Conservation (phyloP, 2,113 vertebrate species). For the Notothenia coriiceps region DNA sequence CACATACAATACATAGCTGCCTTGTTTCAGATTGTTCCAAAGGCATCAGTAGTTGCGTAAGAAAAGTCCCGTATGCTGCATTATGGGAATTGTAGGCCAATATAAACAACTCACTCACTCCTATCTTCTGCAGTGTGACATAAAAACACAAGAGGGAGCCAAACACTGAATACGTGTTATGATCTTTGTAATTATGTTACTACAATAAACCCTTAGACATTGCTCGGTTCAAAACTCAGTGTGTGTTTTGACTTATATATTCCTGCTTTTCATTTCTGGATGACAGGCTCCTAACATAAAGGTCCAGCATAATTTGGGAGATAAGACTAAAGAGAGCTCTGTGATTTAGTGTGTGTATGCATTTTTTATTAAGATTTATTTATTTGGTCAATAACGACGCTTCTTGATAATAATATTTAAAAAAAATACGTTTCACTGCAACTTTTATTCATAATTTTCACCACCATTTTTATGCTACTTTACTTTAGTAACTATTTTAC, state of each 20-base stretch:
- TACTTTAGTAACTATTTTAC: too few species aligned
- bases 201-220: background rate
- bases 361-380: background rate
- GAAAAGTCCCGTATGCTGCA: background rate
- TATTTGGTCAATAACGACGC: background rate
- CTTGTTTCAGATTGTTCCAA: conserved; percentile 5
- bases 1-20: background rate
- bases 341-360: background rate
- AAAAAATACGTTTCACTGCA: too few species aligned
- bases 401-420: background rate
- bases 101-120: background rate
- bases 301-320: background rate
- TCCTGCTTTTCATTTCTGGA: background rate
- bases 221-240: background rate
- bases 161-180: background rate
- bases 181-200: background rate
- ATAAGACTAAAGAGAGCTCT: background rate
- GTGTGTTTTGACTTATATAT: background rate
- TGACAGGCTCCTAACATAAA: background rate
- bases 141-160: conserved; percentile 61
- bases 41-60: background rate
- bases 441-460: too few species aligned
- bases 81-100: conserved; percentile 46
- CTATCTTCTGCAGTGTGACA: background rate
- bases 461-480: too few species aligned